Evolutionary conservation across 2,888 invertebrate genomes (phyloP), one percentile per base, ranked within the genome.

Genomic region (Oligia fasciuncula): DNA sequence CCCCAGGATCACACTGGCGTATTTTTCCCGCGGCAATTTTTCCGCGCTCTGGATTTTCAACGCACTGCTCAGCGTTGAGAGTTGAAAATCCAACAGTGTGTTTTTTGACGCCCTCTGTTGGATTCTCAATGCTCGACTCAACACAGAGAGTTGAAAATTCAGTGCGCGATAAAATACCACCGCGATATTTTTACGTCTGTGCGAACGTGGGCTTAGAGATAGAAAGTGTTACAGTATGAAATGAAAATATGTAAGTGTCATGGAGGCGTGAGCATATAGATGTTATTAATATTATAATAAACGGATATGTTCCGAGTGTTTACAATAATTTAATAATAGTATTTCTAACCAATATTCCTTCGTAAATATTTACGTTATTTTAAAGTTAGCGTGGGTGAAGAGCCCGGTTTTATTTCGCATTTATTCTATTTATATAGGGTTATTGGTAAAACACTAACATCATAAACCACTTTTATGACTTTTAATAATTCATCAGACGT

Each of bases 291-390:
- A 67, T 81, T 73, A 76, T 73, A 70, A 54, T 13, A 54, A 60
- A 86, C 79, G 62, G 76, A 76, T 62, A 78, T 82, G 72, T 60
- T 80, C 70, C 62, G 51, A 78, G 9, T 68, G 69, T 86, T 75
- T 51, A 83, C 84, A 80, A 72, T 80, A 84, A 72, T 87, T 87
- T 76, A 69, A 63, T 57, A 49, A 75, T 63, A 62, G 46, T 77
- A 72, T 74, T 73, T 70, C 63, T 79, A 63, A 86, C 73, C 49
- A 84, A 84, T 76, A 75, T 72, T 83, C 46, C 72, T 84, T 74
- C 73, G 62, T 63, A 86, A 86, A 85, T 84, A 84, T 84, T 87
- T 76, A 84, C 68, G 76, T 80, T 65, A 70, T 70, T 85, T 69
- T 70, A 76, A 54, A 14, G 63, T 67, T 1, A 68, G 67, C 84